Evolutionary conservation across 2,888 invertebrate genomes (phyloP), one percentile per base, ranked within the genome.

Genomic region (Erebia epiphron): DNA sequence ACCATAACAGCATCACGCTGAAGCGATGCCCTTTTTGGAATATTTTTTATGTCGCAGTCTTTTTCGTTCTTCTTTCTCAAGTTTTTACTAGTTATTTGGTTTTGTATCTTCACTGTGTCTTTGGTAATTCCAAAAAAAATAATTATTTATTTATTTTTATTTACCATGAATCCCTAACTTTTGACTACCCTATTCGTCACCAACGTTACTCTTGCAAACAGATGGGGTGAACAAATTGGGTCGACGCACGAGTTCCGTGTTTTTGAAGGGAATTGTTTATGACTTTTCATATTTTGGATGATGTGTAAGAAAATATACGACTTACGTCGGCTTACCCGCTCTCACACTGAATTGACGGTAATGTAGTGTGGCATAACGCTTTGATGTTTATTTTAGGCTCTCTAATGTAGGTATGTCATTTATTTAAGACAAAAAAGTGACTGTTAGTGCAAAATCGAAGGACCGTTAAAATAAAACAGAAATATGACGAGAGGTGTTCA

Each of bases 201-300:
- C 69, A 62, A 57, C 76, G 76, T 78, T 77, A 78, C 79, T 77
- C 76, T 75, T 64, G 70, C 58, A 75, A 77, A 75, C 72, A 81
- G 82, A 75, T 69, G 75, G 71, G 72, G 71, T 63, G 54, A 67
- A 68, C 70, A 73, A 78, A 77, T 78, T 75, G 68, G 70, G 72
- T 74, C 73, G 68, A 49, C 67, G 68, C 68, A 67, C 66, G 49
- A 65, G 54, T 73, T 70, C 26, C 73, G 58, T 71, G 60, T 67
- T 70, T 57, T 74, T 67, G 60, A 57, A 62, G 26, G 65, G 63
- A 57, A 72, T 68, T 70, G 69, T 70, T 68, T 68, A 70, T 65
- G 65, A 66, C 70, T 65, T 72, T 73, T 70, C 65, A 72, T 71
- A 71, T 73, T 71, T 71, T 69, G 60, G 65, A 71, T 71, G 73